A percentile compares a stretch with the other conserved stretches of the same genome.
Evolutionary conservation across 1,140 invertebrate species (phyloP).

Genomic region (Antheraea pernyi): DNA sequence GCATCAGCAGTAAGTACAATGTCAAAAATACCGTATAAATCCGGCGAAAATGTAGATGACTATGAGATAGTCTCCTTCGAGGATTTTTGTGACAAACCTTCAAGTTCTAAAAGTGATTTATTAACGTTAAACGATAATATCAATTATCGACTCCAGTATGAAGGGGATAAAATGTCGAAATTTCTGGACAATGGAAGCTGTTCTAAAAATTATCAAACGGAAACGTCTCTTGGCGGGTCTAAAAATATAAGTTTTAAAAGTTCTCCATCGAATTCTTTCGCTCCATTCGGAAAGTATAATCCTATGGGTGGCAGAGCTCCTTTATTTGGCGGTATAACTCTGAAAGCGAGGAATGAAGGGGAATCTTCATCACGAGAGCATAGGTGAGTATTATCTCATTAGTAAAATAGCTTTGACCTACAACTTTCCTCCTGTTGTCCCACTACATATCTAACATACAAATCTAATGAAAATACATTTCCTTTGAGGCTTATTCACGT

Average conservation of each 20-base stretch:
- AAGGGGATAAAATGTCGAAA: conserved; percentile 58
- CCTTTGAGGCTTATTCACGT: too few species aligned
- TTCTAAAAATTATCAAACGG: conserved; percentile 58
- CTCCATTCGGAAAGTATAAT: conserved; percentile 56
- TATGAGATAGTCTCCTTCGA: conserved; percentile 80
- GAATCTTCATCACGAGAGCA: conserved; percentile 54
- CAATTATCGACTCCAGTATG: conserved; percentile 74
- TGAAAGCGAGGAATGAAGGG: conserved; percentile 52
- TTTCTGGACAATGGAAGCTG: conserved; percentile 56
- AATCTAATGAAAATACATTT: too few species aligned
- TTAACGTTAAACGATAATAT: conserved; percentile 77
- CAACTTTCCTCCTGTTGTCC: too few species aligned
- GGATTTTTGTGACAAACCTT: conserved; percentile 79
- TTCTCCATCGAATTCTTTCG: conserved; percentile 52
- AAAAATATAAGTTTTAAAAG: conserved; percentile 58
- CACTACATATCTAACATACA: too few species aligned
- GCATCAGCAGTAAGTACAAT: conserved; percentile 40
- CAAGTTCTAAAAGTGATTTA: conserved; percentile 72
- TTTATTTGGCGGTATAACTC: conserved; percentile 57
- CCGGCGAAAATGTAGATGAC: conserved; percentile 62
- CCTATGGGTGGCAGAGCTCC: conserved; percentile 37
- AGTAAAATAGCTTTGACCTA: too few species aligned
- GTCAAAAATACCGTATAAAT: conserved; percentile 74
- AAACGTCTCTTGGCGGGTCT: conserved; percentile 64
- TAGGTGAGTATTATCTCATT: conserved; percentile 47